Percentiles rank a stretch among this genome's conserved stretches.
Conservation (phyloP, 23 tunicate genomes). For the Diplosoma virens region DNA sequence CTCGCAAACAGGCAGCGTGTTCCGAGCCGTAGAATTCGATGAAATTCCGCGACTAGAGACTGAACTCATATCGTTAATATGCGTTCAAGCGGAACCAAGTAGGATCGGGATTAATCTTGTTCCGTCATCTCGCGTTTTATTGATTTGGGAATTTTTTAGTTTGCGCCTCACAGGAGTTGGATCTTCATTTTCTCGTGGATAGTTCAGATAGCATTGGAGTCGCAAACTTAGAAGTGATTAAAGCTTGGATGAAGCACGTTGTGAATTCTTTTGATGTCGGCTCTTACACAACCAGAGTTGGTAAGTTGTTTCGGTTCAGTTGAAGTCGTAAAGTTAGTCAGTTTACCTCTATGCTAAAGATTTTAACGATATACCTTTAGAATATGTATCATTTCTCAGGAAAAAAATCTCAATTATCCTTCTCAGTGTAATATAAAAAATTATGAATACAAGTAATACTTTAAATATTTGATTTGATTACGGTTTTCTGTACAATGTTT, state of each 20-base stretch:
- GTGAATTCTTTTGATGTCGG: slow-evolving; percentile 76
- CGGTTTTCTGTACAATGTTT: too few species aligned
- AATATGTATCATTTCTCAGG: too few species aligned
- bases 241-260: slow-evolving; percentile 66
- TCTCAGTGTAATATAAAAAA: too few species aligned
- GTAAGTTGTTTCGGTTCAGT: too few species aligned
- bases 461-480: too few species aligned
- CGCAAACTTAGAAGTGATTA: slow-evolving; percentile 54
- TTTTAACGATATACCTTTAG: too few species aligned
- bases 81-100: slow-evolving; percentile 73
- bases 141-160: slow-evolving; percentile 14
- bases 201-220: slow-evolving; percentile 64
- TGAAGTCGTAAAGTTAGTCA: too few species aligned
- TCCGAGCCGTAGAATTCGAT: slow-evolving; percentile 59
- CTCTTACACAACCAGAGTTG: slow-evolving; percentile 73
- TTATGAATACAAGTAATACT: too few species aligned
- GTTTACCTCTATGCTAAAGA: too few species aligned
- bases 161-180: slow-evolving; percentile 69
- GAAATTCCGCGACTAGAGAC: slow-evolving; percentile 47
- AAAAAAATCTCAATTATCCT: too few species aligned
- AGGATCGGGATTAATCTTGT: background rate
- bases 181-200: slow-evolving; percentile 75
- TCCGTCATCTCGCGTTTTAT: background rate
- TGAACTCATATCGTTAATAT: slow-evolving; percentile 51
- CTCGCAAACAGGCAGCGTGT: slow-evolving; percentile 32